Evolutionary conservation across 2,797 vertebrate genomes (phyloP), one percentile per base, ranked within the genome.

Genomic region (Emydoidea blandingii): DNA sequence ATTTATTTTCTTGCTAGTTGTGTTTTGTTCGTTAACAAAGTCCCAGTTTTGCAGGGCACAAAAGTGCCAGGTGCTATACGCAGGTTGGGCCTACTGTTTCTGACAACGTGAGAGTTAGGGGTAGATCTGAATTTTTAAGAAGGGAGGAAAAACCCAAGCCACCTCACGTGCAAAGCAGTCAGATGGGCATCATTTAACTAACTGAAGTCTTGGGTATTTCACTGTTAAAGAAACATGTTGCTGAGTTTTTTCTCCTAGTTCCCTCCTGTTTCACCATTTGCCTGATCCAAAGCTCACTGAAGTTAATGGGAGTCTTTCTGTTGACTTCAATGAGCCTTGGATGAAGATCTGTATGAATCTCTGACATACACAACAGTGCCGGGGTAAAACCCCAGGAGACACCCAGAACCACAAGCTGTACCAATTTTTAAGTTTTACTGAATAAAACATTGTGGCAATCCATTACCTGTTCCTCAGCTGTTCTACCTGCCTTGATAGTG

Each of bases 1-100:
- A 85, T 31, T 25, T 83, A 15, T 84, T 94, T 82, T 94, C 79
- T 94, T 53, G 83, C 85, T 59, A 49, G 52, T 50, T 50, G 89
- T 50, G 37, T 81, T 1, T 21, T n/a, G 41, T 49, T 79, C 65
- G 16, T 49, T 44, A 68, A 79, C 23, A 86, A 79, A 95, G 18
- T 41, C 65, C 52, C 1, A 2, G 44, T 5, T 84, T 56, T 59
- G 29, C 25, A 41, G 37, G 12, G 12, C 25, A 8, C 41, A 47
- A 3, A 15, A 76, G 74, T 47, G 49, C 34, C 27, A 54, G 68
- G 0, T 2, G 21, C 41, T 18, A 12, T 3, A 23, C 21, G 44
- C 19, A 56, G 27, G 8, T 89, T 85, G 83, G 12, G 0, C 81
- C 68, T 83, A 53, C 81, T 59, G 76, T 34, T 76, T 8, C 76